Base-by-base conservation (phyloP, 1,140 invertebrate genomes). In the Papilio helenus region DNA sequence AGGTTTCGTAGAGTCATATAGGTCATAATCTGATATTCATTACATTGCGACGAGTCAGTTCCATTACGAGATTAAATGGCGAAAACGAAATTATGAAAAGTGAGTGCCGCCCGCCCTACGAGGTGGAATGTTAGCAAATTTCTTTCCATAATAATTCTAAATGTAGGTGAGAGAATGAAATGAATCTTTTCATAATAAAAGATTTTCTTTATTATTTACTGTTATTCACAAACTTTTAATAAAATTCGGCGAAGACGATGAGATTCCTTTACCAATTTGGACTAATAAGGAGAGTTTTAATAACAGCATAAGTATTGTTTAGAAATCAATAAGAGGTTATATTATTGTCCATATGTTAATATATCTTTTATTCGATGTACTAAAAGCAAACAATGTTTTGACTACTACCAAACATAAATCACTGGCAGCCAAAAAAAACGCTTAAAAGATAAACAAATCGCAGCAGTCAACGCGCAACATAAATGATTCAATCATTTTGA, bases 61-160 rank as follows among this genome's bases (percentile, higher is more conserved):
- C 76, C 76, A 77, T 77, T 77, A 77, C 76, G 51, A 77, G 76
- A 77, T 77, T 77, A 77, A 77, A 76, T 58, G 74, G 49, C 51
- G 74, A 76, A 76, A 76, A 77, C 58, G 76, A 65, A 61, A 65
- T 77, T 77, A 77, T 77, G 76, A 77, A 77, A 61, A 65, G 76
- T 44, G 23, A 20, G 34, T 29, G 72, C 12, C 61, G 26, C 23
- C 29, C 55, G 26, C 14, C 51, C 76, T 55, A 76, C 55, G 16
- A 44, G 55, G 55, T 42, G 55, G 29, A 55, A 65, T 77, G 34
- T 65, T 65, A 77, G 44, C 55, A 49, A 74, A 74, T 74, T 74
- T 18, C 58, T 44, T n/a, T 44, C 18, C 34, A n/a, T 77, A 26
- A 65, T 34, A 65, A 44, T 49, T 61, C 58, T 61, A 44, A 61